Base-by-base conservation (phyloP, 2,888 invertebrate genomes). In the Calameuta idolon region DNA sequence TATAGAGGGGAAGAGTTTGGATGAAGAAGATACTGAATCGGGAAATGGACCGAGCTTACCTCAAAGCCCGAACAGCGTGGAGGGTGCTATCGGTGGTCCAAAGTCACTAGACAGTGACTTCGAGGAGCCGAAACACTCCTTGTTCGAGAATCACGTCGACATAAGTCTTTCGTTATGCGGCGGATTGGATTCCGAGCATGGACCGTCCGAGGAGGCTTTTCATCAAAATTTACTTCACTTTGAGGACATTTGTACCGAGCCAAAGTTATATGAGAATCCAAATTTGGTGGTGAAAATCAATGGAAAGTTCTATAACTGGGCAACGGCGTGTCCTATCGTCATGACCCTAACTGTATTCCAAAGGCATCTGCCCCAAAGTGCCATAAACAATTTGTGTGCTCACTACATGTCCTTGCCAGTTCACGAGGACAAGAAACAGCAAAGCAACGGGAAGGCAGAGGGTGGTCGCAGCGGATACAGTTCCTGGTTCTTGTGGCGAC, bases 1-100 rank as follows among this genome's bases (percentile, higher is more conserved):
- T 84, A 2, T 78, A 90, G 90, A 88, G 77, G 85, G 83, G 76
- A 90, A 90, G 85, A 79, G 93, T 75, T 93, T 94, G 81, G 95
- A 96, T 81, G 98, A 98, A 85, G 97, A 97, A 91, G 99, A 99
- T 93, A 96, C 96, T 84, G 98, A 99, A 92, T 98, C 98, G 81
- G 99, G 99, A 82, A 98, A 98, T 92, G 99, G 99, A 71, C 97
- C 98, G 69, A 98, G 98, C 76, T 93, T 99, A 85, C 97, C 98
- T 12, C 98, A 98, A 90, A 98, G 98, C 75, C 97, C 97, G 31
- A 96, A 97, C 87, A 97, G 97, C 81, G 95, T 97, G 79, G 97
- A 97, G 85, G 96, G 97, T 34, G 95, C 95, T 79, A 92, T 93
- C 34, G 92, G 92, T 34, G 92, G 93, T n/a, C 93, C 93, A 23